Evolutionary conservation across 1,140 invertebrate species (phyloP).

Genomic region (Zelostemma sp.): DNA sequence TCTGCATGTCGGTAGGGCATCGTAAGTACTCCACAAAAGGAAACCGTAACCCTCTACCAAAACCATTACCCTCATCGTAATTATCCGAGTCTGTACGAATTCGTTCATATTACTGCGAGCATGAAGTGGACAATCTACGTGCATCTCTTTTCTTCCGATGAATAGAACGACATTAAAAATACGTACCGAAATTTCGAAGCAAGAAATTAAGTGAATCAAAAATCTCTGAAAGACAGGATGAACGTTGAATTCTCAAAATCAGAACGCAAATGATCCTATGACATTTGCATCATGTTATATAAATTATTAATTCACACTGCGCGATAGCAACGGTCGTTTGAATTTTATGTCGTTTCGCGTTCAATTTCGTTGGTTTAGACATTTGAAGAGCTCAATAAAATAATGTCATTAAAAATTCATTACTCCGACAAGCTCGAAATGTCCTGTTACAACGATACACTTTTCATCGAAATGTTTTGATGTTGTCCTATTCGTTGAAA

Average conservation of each 20-base stretch:
- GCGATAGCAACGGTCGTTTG: background rate
- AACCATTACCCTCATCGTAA: conserved; percentile 2
- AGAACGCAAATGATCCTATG: background rate
- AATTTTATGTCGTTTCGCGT: background rate
- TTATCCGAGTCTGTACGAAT: background rate
- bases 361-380: background rate
- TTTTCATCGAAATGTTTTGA: too few relatives aligned
- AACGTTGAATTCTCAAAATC: too few relatives aligned
- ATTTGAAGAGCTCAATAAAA: background rate
- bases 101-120: conserved; percentile 1
- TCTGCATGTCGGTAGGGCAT: conserved; percentile 68
- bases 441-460: too few relatives aligned
- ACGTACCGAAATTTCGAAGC: too few relatives aligned
- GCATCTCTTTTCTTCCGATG: background rate
- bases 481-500: too few relatives aligned
- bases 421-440: background rate
- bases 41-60: background rate
- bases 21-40: conserved; percentile 64
- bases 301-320: background rate
- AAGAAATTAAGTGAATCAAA: too few relatives aligned
- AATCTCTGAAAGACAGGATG: too few relatives aligned
- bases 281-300: background rate
- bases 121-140: conserved; percentile 10
- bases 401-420: background rate
- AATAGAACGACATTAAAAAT: too few relatives aligned